Conservation (phyloP, 2,888 invertebrate species). For the Drosophila nigricruria region DNA sequence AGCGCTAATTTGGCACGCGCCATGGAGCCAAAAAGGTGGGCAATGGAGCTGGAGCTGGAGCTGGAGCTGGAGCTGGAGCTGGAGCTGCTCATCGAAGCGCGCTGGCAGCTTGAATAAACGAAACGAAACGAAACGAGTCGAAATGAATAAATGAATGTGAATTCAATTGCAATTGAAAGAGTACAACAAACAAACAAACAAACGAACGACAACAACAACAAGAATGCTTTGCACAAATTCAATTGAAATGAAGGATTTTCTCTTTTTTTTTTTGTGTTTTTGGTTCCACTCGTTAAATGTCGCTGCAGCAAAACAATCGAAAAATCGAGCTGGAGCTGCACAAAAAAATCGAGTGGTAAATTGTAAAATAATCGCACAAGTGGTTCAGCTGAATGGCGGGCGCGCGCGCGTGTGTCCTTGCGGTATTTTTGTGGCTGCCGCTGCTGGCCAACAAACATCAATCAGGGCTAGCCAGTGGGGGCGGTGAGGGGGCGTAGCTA, state of each 20-base stretch:
- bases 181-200: slow-evolving; percentile 18
- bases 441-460: slow-evolving; percentile 65
- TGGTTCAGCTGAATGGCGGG: slow-evolving; percentile 65
- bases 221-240: slow-evolving; percentile 58
- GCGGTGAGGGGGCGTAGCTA: slow-evolving; percentile 23
- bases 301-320: slow-evolving; percentile 49
- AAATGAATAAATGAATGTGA: slow-evolving; percentile 76
- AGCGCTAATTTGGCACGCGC: slow-evolving; percentile 79
- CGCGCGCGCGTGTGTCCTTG: slow-evolving; percentile 41
- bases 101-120: slow-evolving; percentile 37
- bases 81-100: slow-evolving; percentile 49
- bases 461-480: slow-evolving; percentile 50
- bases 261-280: neutral
- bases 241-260: slow-evolving; percentile 61
- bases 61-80: slow-evolving; percentile 21
- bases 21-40: slow-evolving; percentile 43
- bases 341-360: slow-evolving; percentile 65
- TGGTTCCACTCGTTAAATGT: slow-evolving; percentile 58
- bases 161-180: slow-evolving; percentile 77
- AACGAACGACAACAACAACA: too few species aligned
- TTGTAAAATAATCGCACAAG: slow-evolving; percentile 82
- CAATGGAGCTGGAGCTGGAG: slow-evolving; percentile 18
- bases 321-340: slow-evolving; percentile 2
- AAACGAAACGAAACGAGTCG: slow-evolving; percentile 48
- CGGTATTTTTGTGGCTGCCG: slow-evolving; percentile 74